Base-by-base conservation (phyloP, 2,113 vertebrate species). In the Phyllostomus hastatus region DNA sequence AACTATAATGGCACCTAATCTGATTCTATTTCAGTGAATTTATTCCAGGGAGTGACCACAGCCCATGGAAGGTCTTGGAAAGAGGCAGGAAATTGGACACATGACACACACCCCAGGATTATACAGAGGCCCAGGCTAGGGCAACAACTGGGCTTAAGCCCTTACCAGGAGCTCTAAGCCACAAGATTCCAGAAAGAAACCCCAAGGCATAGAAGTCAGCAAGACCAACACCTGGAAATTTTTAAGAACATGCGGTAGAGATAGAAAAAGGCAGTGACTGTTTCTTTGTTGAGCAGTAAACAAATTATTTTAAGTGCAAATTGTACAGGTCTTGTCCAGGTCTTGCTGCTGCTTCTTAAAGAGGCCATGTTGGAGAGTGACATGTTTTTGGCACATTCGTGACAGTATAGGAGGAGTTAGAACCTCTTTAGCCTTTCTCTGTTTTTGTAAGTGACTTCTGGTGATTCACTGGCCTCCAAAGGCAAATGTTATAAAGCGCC, bases 381-480 rank as follows among this genome's bases (percentile, higher is more conserved):
- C 28, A 41, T 24, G 43, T 69, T 61, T 48, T 64, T 0, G 70
- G 33, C 24, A 78, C 16, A 46, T 81, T 81, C 64, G 52, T 72
- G 82, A 64, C 28, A 73, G 20, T 6, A 4, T 16, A 5, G 2
- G n/a, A 22, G 26, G 24, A 33, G 26, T n/a, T 88, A 88, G 5
- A 11, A 82, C 2, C 54, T 72, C 57, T 90, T 81, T 26, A 73
- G 41, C 10, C 26, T 88, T 85, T 90, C 24, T 81, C 78, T 48
- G 22, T 61, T 70, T n/a, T 87, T 59, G 35, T 87, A 76, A 91
- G 48, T 22, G 35, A 52, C 81, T 86, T 46, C 43, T 52, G 38
- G 16, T 70, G 5, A 91, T 43, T 95, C 43, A 26, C 10, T 70
- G 5, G 35, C 0, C 26, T 11, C 9, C 43, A 78, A 38, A 80